These are phyloP conservation scores for Crotalus horridus DNA, from an alignment of 2,113 vertebrate species.

Conservation along the genomic window DNA sequence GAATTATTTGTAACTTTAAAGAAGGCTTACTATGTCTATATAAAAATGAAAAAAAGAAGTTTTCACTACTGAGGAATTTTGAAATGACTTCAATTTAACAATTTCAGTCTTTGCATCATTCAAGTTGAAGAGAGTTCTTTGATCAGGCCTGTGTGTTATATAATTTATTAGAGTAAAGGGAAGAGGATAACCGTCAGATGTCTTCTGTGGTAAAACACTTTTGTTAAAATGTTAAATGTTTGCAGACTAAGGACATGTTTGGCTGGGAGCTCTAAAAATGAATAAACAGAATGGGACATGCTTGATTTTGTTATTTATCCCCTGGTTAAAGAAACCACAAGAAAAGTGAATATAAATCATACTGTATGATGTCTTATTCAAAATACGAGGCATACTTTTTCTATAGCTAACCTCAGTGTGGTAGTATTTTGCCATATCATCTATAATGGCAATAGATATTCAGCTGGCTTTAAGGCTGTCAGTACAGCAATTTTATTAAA, in stretches of 20 bases:
- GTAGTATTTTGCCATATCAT: conserved; percentile 37
- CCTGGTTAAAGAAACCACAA: conserved; percentile 66
- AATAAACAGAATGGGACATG: conserved; percentile 75
- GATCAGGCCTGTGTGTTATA: conserved; percentile 72
- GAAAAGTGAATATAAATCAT: conserved; percentile 72
- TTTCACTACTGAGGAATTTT: conserved; percentile 70
- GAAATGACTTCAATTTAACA: conserved; percentile 75
- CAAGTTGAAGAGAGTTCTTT: conserved; percentile 69
- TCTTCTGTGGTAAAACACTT: conserved; percentile 77
- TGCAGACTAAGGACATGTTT: conserved; percentile 75
- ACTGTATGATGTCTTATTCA: conserved; percentile 63
- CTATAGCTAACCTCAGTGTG: conserved; percentile 52
- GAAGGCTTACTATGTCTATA: conserved; percentile 67
- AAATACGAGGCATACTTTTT: conserved; percentile 55
- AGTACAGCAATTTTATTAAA: conserved; percentile 55
- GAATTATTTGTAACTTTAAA: conserved; percentile 76
- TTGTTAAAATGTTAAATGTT: conserved; percentile 79
- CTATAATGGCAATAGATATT: conserved; percentile 46
- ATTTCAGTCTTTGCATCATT: conserved; percentile 75
- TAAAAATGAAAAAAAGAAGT: conserved; percentile 55
- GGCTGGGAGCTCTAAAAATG: conserved; percentile 61
- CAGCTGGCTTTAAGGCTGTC: conserved; percentile 62
- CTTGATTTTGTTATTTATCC: conserved; percentile 77
- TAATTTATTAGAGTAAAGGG: conserved; percentile 74
- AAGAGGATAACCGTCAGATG: conserved; percentile 84